Evolutionary conservation across 2,888 invertebrate species (phyloP), one percentile per base, ranked within the genome.

Genomic region (Heliconius ethilla): DNA sequence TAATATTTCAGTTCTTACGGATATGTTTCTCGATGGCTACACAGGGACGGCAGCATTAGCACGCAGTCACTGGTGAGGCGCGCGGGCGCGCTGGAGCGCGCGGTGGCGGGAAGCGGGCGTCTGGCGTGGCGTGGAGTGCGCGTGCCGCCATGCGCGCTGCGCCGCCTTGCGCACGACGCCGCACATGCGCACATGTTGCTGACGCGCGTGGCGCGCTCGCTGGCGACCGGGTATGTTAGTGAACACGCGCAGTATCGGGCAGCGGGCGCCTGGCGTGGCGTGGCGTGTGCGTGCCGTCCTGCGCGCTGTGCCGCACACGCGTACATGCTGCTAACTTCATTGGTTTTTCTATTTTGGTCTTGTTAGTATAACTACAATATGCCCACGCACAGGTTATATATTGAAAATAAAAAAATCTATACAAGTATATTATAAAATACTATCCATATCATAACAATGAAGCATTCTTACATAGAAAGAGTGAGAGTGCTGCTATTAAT

Each of bases 81-180:
- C 78, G 89, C 88, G 92, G 92, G 84, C 82, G 92, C 86, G 90
- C 92, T 91, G 87, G 95, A 88, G 89, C 91, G 88, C 88, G 92
- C 89, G 89, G 95, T 87, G 92, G 92, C 87, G 84, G 96, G 85
- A 84, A 95, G 86, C 91, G 91, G 84, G 88, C 92, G 85, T 84
- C 94, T 92, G 88, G 92, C 83, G 86, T 95, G 85, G 88, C 94
- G 88, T 90, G 95, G 89, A 84, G 95, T 85, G 83, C 90, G 13
- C 83, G 92, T 85, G 88, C 89, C 89, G 89, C 96, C 85, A 86
- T 91, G 87, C 1, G 87, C 85, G 29, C 86, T 93, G 82, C 86
- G 87, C 11, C 86, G 84, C 74, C 81, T 89, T 80, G 84, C 82
- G 69, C 77, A 81, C 33, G 84, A 87, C 75, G 80, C 77, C 67